Evolutionary conservation across 2,888 invertebrate genomes (phyloP), one percentile per base, ranked within the genome.

Genomic region (Yponomeuta malinellus): DNA sequence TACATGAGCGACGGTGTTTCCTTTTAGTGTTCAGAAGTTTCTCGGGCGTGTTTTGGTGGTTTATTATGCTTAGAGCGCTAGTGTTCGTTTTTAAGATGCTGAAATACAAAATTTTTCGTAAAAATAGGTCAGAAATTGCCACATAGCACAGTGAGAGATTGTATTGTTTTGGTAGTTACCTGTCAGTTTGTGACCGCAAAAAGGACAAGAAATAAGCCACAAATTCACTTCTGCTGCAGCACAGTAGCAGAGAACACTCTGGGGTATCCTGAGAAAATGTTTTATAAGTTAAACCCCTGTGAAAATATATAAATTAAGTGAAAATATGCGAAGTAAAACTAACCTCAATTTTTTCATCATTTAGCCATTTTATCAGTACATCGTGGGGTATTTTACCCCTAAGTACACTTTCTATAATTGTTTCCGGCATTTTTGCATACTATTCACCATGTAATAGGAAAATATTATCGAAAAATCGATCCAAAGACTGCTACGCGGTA

Each of bases 131-230:
- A 43, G 43, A 43, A 43, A 43, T 43, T 43, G 52, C 3, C 52
- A 15, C 4, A 59, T 15, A 15, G n/a, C 29, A 8, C 37, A n/a
- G 70, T 71, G 52, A 12, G 15, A 8, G 68, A 70, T 65, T 37
- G 71, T 78, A 77, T 76, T 77, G 77, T 29, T 29, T 65, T 65
- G 29, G 33, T 0, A 75, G 85, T 82, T 84, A 93, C 86, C 86
- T 84, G 73, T 93, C 93, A 63, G 94, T 94, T 78, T 93, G 93
- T 75, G 83, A 90, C 69, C 94, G 87, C 73, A 94, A 78, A 78
- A 90, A 93, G 37, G 93, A 90, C 73, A 94, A 79, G 79, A 93
- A 94, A 79, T 90, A 93, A n/a, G 93, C 84, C 52, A 93, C 93
- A 81, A 94, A 94, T 74, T 94, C 94, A 71, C 80, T 87, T 74